Evolutionary conservation across 2,113 vertebrate genomes (phyloP).

Genomic region (Illadopsis cleaveri): DNA sequence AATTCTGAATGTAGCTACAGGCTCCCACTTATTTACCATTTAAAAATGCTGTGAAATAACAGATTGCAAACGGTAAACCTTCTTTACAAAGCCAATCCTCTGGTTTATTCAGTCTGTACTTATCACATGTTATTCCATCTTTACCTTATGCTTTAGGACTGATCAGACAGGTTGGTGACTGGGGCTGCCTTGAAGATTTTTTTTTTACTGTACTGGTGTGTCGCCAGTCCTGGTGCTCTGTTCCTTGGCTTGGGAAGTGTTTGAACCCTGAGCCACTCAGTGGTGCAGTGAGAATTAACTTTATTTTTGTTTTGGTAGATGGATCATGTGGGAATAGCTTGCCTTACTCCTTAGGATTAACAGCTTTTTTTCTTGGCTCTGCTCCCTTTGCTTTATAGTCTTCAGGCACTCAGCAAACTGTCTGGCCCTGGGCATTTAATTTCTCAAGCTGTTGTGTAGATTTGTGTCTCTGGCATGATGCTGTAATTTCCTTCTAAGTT

Average conservation of each 20-base stretch:
- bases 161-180: not conserved
- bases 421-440: not conserved
- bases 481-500: conserved; percentile 22
- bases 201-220: not conserved
- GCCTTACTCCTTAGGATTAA: not conserved
- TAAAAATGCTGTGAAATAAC: not conserved
- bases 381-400: not conserved
- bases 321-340: not conserved
- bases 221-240: not conserved
- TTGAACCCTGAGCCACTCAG: not conserved
- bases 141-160: not conserved
- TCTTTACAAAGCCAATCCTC: not conserved
- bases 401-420: conserved; percentile 9
- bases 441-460: conserved; percentile 38
- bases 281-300: not conserved
- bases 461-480: conserved; percentile 10
- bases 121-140: not conserved
- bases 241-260: not conserved
- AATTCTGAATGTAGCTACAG: not conserved
- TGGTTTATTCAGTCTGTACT: not conserved
- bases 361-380: not conserved
- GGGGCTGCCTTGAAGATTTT: not conserved
- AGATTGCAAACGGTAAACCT: not conserved
- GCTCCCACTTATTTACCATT: not conserved
- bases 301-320: not conserved